Base-by-base conservation (phyloP, 23 tunicate species). In the Styela clava region DNA sequence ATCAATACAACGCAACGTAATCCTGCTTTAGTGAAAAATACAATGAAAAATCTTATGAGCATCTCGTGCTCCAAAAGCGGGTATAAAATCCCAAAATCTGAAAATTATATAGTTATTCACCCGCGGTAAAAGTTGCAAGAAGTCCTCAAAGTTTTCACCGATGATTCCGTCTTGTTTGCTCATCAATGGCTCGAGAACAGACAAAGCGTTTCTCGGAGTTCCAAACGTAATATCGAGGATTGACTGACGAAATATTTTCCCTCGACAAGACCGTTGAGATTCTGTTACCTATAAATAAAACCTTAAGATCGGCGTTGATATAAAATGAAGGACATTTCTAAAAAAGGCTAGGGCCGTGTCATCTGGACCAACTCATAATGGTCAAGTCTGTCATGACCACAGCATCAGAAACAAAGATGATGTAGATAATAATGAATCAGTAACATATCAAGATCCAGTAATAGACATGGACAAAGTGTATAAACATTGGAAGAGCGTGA, bases 291-390 rank as follows among this genome's bases (percentile, higher is more conserved):
- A 44, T 5, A 44, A n/a, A n/a, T n/a, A n/a, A n/a, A n/a, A n/a
- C n/a, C n/a, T n/a, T n/a, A n/a, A n/a, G n/a, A n/a, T n/a, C n/a
- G n/a, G n/a, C n/a, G n/a, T n/a, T n/a, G n/a, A n/a, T n/a, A n/a
- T n/a, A n/a, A n/a, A n/a, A n/a, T n/a, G n/a, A n/a, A n/a, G n/a
- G n/a, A n/a, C n/a, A n/a, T n/a, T n/a, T n/a, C n/a, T n/a, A n/a
- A n/a, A n/a, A n/a, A n/a, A 79, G 83, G 78, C 78, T 79, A 36
- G 83, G 63, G 34, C 25, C 52, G 83, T 24, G 63, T 79, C 83
- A 79, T 79, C 52, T 79, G 78, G 78, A 67, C 64, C 24, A 79
- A 24, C 64, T 79, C 67, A 79, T 79, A 74, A 56, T 56, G 63
- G 63, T 56, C 63, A 56, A 56, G 63, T 56, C 63, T 56, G 63